Percentiles rank a stretch among this genome's conserved stretches.
Conservation (phyloP, 2,888 invertebrate genomes). For the Netelia inedita region DNA sequence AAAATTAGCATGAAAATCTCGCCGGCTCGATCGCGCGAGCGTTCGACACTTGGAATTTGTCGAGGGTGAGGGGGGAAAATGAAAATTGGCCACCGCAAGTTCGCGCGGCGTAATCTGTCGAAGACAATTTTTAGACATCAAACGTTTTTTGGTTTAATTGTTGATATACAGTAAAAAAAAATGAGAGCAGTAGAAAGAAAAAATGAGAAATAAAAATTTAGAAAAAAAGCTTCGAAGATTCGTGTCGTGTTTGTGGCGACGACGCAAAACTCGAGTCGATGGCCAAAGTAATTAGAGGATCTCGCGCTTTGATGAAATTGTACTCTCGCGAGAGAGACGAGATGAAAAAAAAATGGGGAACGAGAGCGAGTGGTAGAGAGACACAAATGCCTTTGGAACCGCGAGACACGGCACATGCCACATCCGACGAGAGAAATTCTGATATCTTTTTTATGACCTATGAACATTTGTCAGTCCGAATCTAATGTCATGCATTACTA, state of each 20-base stretch:
- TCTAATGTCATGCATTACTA: constrained; percentile 73
- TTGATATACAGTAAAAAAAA: not conserved
- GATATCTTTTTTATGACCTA: constrained; percentile 73
- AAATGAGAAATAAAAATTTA: too few relatives aligned
- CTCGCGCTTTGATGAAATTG: constrained; percentile 69
- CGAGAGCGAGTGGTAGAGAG: not conserved
- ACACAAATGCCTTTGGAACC: constrained; percentile 71
- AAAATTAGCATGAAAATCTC: not conserved
- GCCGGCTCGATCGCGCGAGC: too few relatives aligned
- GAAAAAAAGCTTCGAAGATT: constrained; percentile 31
- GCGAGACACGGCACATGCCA: constrained; percentile 70
- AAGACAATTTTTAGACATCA: not conserved
- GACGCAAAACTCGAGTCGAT: constrained; percentile 67
- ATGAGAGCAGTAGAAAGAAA: not conserved
- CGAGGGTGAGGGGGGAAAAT: constrained; percentile 1
- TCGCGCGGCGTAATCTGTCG: constrained; percentile 59
- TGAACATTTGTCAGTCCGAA: constrained; percentile 71
- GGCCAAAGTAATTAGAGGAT: constrained; percentile 78
- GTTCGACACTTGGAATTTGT: not conserved
- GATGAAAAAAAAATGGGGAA: not conserved
- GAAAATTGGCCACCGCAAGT: constrained; percentile 77
- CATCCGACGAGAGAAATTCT: constrained; percentile 69
- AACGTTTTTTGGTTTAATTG: not conserved
- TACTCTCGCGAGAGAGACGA: not conserved
- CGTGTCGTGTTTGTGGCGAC: constrained; percentile 63